A percentile compares a stretch with the other conserved stretches of the same genome.
Conservation (phyloP, 2,113 vertebrate species). For the Cercocebus atys region DNA sequence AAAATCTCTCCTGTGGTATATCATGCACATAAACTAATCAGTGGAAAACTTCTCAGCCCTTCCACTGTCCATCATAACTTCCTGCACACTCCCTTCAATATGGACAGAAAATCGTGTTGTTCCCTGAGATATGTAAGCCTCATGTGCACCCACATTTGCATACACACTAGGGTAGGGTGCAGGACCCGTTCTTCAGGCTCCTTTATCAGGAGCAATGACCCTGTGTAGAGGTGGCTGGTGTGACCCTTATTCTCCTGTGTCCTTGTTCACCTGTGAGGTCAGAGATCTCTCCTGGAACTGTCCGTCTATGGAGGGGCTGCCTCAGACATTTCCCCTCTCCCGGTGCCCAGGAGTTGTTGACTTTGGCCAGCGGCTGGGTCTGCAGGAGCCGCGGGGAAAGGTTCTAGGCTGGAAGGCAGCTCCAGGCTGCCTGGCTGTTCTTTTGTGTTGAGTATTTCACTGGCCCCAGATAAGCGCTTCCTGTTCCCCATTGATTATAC, state of each 20-base stretch:
- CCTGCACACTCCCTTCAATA: background rate
- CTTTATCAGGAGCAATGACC: background rate
- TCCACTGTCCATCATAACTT: background rate
- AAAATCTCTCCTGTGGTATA: no score
- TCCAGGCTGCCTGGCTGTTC: conserved; percentile 36
- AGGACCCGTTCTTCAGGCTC: accelerated
- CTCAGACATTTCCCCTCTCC: conserved; percentile 23
- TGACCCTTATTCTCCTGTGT: background rate
- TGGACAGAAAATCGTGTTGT: background rate
- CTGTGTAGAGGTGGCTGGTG: background rate
- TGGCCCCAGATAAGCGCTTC: conserved; percentile 75
- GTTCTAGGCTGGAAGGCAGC: background rate
- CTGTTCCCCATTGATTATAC: conserved; percentile 76
- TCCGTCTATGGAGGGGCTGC: background rate
- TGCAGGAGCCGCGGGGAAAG: background rate
- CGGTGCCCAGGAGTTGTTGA: background rate
- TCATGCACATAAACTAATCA: no score
- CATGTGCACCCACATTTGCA: accelerated
- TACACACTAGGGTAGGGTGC: accelerated
- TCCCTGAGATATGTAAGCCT: no score
- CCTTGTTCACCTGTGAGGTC: background rate
- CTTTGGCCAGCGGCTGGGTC: background rate
- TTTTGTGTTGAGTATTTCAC: conserved; percentile 60
- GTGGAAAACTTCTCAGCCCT: background rate
- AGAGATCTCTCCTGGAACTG: background rate